Percentiles rank a stretch among this genome's conserved stretches.
These are phyloP conservation scores for Apogon hyalosoma DNA, from an alignment of 2,797 vertebrate genomes.

Conservation along the genomic window DNA sequence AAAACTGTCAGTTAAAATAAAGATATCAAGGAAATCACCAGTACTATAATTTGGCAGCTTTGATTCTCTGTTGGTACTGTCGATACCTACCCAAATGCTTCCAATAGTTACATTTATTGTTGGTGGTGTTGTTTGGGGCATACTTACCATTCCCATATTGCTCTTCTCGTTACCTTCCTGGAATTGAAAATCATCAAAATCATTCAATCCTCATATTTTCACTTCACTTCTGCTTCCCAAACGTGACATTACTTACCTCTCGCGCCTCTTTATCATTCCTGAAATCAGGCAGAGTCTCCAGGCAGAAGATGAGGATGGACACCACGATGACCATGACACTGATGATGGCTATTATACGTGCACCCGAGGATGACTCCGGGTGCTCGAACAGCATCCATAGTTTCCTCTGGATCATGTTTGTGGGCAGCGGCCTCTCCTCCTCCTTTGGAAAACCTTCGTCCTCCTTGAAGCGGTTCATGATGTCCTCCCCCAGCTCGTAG, in stretches of 20 bases:
- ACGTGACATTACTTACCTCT: conserved; percentile 69
- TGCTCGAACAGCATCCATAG: conserved; percentile 94
- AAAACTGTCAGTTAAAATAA: not conserved
- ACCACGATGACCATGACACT: conserved; percentile 93
- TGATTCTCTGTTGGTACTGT: too few relatives aligned
- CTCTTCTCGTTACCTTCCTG: not conserved
- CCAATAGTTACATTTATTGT: too few relatives aligned
- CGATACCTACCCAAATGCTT: too few relatives aligned
- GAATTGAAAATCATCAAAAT: not conserved
- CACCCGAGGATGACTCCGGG: conserved; percentile 90
- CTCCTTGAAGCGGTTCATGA: conserved; percentile 87
- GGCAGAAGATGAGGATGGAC: conserved; percentile 93
- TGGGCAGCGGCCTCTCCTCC: conserved; percentile 83
- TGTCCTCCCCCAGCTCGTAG: conserved; percentile 89
- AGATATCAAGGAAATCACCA: too few relatives aligned
- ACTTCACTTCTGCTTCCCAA: not conserved
- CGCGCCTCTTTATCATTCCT: conserved; percentile 79
- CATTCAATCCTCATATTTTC: not conserved
- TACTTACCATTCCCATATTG: too few relatives aligned
- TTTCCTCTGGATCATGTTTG: conserved; percentile 77
- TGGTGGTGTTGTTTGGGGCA: too few relatives aligned
- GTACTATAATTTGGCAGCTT: too few relatives aligned
- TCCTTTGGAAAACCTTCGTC: conserved; percentile 90
- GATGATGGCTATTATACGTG: conserved; percentile 89
- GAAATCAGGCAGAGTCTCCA: conserved; percentile 93